A percentile compares a stretch with the other conserved stretches of the same genome.
Conservation (phyloP, 1,140 invertebrate genomes). For the Bombus superbus region DNA sequence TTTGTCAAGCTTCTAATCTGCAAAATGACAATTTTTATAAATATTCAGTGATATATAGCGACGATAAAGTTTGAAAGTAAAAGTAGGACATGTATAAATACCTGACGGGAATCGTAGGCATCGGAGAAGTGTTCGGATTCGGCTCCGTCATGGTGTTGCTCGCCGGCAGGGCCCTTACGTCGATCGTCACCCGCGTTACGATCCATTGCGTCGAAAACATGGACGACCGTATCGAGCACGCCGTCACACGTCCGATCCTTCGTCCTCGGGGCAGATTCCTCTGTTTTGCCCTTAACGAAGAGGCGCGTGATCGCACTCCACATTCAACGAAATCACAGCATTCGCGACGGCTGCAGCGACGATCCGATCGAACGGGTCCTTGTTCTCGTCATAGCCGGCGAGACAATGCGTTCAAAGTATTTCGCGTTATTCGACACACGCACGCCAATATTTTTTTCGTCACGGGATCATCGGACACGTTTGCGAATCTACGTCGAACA, state of each 20-base stretch:
- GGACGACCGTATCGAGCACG: slow-evolving; percentile 77
- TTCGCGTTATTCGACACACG: neutral
- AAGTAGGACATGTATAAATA: slow-evolving; percentile 40
- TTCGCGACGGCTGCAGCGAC: slow-evolving; percentile 28
- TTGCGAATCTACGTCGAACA: neutral
- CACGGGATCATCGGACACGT: neutral
- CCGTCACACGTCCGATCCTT: slow-evolving; percentile 69
- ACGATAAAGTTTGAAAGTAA: neutral
- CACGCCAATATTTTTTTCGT: neutral
- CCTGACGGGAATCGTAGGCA: slow-evolving; percentile 78
- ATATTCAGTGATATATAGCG: neutral
- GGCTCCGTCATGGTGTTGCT: slow-evolving; percentile 64
- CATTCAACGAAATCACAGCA: slow-evolving; percentile 75
- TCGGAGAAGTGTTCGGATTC: slow-evolving; percentile 76
- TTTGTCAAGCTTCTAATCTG: neutral
- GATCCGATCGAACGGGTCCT: slow-evolving; percentile 51
- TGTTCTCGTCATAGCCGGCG: slow-evolving; percentile 69
- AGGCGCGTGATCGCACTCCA: slow-evolving; percentile 80
- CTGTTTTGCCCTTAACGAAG: slow-evolving; percentile 77
- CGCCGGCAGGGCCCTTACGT: slow-evolving; percentile 73
- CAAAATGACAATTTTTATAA: neutral
- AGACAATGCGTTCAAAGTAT: neutral
- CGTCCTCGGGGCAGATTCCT: slow-evolving; percentile 66
- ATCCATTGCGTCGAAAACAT: slow-evolving; percentile 82
- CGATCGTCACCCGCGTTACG: slow-evolving; percentile 80